phyloP scores from a whole-genome alignment of 2,888 invertebrate species.

The Lasioglossum zephyrum region DNA sequence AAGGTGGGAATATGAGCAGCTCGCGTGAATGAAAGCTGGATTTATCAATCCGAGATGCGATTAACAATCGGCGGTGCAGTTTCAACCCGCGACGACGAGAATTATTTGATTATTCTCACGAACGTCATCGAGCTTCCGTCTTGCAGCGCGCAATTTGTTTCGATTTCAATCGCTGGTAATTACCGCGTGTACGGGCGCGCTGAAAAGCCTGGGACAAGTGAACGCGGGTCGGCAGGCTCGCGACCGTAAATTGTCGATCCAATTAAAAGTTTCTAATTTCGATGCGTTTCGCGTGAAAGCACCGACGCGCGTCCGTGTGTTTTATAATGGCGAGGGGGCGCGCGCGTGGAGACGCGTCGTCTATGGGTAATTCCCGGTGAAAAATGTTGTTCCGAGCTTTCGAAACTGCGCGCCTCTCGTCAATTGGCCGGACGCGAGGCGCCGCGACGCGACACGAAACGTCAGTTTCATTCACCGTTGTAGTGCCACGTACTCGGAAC shows the following conservation, averaged over 20 bases:
- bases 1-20: background rate
- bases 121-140: constrained; percentile 19
- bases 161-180: constrained; percentile 25
- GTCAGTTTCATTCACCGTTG: background rate
- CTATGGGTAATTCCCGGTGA: constrained; percentile 5
- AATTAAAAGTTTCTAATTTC: constrained; percentile 56
- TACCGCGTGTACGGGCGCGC: constrained; percentile 7
- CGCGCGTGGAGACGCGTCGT: background rate
- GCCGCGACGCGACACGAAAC: background rate
- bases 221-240: background rate
- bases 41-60: constrained; percentile 9
- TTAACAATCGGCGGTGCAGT: constrained; percentile 49
- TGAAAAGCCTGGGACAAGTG: constrained; percentile 12
- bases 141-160: constrained; percentile 5
- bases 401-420: background rate
- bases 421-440: background rate
- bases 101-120: constrained; percentile 41
- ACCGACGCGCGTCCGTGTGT: background rate
- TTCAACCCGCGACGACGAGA: constrained; percentile 36
- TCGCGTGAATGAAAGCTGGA: background rate
- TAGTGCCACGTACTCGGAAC: background rate
- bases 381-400: constrained; percentile 14
- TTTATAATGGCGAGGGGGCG: constrained; percentile 4
- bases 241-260: constrained; percentile 34
- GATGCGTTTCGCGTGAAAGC: constrained; percentile 17